phyloP scores from a whole-genome alignment of 2,113 vertebrate species.

The Boleophthalmus pectinirostris region DNA sequence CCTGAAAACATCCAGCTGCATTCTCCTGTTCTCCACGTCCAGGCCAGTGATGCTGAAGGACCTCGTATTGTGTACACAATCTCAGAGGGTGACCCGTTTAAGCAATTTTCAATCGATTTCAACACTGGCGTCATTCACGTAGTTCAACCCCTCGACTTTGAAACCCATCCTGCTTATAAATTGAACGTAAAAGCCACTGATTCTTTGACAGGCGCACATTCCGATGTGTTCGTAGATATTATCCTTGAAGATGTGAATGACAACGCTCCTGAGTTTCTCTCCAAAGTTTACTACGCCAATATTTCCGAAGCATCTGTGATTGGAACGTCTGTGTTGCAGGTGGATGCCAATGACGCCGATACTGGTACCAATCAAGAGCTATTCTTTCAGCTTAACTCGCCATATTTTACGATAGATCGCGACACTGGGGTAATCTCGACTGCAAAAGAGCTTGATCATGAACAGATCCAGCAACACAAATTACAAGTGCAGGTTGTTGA shows the following conservation, averaged over 20 bases:
- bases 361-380: constrained; percentile 87
- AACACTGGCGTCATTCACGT: constrained; percentile 93
- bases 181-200: constrained; percentile 90
- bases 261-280: constrained; percentile 85
- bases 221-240: constrained; percentile 93
- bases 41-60: constrained; percentile 93
- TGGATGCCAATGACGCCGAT: constrained; percentile 86
- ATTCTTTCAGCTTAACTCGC: constrained; percentile 86
- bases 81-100: constrained; percentile 91
- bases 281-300: constrained; percentile 78
- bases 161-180: constrained; percentile 94
- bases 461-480: constrained; percentile 80
- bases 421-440: constrained; percentile 85
- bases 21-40: constrained; percentile 90
- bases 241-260: constrained; percentile 94
- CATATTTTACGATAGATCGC: constrained; percentile 88
- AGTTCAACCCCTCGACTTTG: constrained; percentile 88
- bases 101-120: constrained; percentile 93
- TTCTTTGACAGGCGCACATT: constrained; percentile 87
- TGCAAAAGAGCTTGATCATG: constrained; percentile 84
- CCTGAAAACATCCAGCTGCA: constrained; percentile 89
- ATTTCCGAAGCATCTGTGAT: constrained; percentile 91
- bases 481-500: constrained; percentile 86
- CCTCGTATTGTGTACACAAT: constrained; percentile 94
- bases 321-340: constrained; percentile 84